Conservation (phyloP, 2,797 vertebrate species). For the Knipowitschia caucasica region DNA sequence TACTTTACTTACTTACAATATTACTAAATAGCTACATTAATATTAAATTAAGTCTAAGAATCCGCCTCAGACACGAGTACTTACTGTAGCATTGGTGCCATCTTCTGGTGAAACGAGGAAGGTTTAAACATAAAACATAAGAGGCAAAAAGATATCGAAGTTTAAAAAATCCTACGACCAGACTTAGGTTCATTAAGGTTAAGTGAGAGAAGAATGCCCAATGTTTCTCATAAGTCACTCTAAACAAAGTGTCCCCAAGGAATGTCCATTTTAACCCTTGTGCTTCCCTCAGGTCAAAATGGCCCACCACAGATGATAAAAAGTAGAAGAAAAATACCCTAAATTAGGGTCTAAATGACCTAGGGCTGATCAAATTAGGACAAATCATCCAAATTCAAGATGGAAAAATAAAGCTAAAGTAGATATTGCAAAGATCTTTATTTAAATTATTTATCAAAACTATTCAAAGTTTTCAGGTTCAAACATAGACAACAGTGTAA, state of each 20-base stretch:
- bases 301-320: too few species aligned
- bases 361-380: too few species aligned
- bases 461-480: conserved; percentile 71
- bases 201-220: too few species aligned
- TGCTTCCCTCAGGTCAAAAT: too few species aligned
- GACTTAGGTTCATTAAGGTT: neutral
- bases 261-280: too few species aligned
- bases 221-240: too few species aligned
- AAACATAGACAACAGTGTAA: conserved; percentile 57
- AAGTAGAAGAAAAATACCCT: too few species aligned
- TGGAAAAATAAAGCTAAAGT: neutral
- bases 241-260: too few species aligned
- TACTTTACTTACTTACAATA: neutral
- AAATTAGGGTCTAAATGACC: too few species aligned
- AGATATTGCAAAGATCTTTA: conserved; percentile 35
- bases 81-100: conserved; percentile 25
- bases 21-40: neutral
- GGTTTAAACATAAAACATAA: neutral
- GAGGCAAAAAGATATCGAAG: neutral
- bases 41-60: neutral
- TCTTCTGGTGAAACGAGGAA: conserved; percentile 19
- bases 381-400: neutral
- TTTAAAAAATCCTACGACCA: neutral
- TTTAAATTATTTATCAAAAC: conserved; percentile 57
- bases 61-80: neutral